Evolutionary conservation across 2,888 invertebrate genomes (phyloP).

Genomic region (Chrysopilus asiliformis): DNA sequence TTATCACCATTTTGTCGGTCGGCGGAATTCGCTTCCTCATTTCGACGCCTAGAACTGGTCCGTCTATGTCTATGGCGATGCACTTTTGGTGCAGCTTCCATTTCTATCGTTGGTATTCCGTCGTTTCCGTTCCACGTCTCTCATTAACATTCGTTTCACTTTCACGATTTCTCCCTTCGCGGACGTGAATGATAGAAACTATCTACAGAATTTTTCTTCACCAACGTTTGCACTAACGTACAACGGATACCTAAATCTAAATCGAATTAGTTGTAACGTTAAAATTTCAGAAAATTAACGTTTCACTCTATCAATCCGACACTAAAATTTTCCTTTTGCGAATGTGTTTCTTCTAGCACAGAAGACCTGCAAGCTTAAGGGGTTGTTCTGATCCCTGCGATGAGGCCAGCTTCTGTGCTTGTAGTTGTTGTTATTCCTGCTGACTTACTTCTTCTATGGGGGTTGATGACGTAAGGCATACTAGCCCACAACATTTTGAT

Average conservation of each 20-base stretch:
- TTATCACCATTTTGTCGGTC: slow-evolving; percentile 12
- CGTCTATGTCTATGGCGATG: slow-evolving; percentile 35
- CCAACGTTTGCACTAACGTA: too few species aligned
- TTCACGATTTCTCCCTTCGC: slow-evolving; percentile 2
- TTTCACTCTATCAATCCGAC: too few species aligned
- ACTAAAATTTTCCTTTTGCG: background rate
- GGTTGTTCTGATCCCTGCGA: slow-evolving; percentile 2
- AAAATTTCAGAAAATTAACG: too few species aligned
- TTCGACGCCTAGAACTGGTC: slow-evolving; percentile 27
- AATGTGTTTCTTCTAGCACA: background rate
- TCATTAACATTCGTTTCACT: slow-evolving; percentile 7
- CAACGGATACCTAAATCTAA: too few species aligned
- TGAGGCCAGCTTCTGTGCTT: slow-evolving; percentile 1
- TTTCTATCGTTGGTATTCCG: slow-evolving; percentile 14
- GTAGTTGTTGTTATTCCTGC: slow-evolving; percentile 9
- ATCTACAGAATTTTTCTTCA: too few species aligned
- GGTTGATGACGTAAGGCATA: slow-evolving; percentile 19
- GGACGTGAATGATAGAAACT: too few species aligned
- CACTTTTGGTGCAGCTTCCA: slow-evolving; percentile 35
- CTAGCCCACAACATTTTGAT: slow-evolving; percentile 5
- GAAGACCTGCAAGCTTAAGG: background rate
- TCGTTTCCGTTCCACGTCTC: too few species aligned
- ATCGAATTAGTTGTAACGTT: too few species aligned
- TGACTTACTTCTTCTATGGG: slow-evolving; percentile 12
- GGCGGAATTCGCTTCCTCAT: slow-evolving; percentile 22